These are phyloP conservation scores for Pseudococcus longispinus DNA, from an alignment of 2,888 invertebrate genomes.

Conservation along the genomic window DNA sequence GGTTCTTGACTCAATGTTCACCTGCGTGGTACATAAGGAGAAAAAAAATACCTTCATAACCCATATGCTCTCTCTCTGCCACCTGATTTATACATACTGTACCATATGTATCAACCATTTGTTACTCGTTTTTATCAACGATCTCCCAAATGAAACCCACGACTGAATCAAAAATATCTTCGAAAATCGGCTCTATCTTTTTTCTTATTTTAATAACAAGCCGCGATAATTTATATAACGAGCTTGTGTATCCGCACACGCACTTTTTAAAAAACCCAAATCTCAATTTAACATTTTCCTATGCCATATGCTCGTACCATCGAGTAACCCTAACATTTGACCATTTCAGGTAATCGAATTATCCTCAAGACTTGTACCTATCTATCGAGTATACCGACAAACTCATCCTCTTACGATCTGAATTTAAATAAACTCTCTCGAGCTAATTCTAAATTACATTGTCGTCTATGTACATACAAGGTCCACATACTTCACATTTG, in stretches of 20 bases:
- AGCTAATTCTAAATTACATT: neutral
- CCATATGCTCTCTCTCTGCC: neutral
- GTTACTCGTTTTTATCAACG: neutral
- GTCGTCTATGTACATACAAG: neutral
- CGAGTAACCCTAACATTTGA: neutral
- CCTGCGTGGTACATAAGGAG: neutral
- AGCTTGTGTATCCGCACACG: neutral
- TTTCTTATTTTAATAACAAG: neutral
- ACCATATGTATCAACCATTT: neutral
- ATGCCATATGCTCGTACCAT: neutral
- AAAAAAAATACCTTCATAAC: neutral
- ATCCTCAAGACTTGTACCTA: neutral
- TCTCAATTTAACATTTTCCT: neutral
- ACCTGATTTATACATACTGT: neutral
- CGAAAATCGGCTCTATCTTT: neutral
- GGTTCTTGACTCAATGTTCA: neutral
- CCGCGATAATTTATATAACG: neutral
- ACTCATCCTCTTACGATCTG: neutral
- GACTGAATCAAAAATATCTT: neutral
- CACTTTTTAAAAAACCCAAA: neutral
- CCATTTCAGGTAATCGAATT: neutral
- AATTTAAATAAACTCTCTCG: neutral
- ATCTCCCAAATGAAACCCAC: neutral
- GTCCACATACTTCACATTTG: neutral
- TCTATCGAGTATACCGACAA: neutral